Evolutionary conservation across 2,888 invertebrate genomes (phyloP).

Genomic region (Noctua janthina): DNA sequence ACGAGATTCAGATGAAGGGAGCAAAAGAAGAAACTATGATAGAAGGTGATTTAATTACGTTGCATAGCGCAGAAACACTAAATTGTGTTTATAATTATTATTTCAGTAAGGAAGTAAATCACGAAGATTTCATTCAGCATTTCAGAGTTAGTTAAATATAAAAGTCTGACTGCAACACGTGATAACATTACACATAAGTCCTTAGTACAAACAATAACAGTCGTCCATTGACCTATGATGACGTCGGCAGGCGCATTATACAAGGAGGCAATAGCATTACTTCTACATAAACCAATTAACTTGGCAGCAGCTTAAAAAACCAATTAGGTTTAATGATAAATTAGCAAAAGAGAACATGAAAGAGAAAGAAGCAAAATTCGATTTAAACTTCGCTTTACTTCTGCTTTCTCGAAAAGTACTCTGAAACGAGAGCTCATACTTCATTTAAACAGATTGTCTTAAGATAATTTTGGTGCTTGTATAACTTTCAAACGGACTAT

Average conservation of each 20-base stretch:
- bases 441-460: neutral
- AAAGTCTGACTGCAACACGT: neutral
- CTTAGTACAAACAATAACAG: slow-evolving; percentile 10
- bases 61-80: no score
- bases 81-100: no score
- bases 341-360: neutral
- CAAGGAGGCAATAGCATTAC: slow-evolving; percentile 13
- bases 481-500: slow-evolving; percentile 25
- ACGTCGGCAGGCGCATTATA: slow-evolving; percentile 15
- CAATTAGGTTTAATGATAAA: neutral
- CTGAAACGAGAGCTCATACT: neutral
- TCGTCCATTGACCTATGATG: slow-evolving; percentile 38
- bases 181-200: neutral
- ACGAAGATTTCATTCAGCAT: no score
- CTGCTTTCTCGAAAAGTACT: neutral
- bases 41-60: no score
- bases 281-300: slow-evolving; percentile 29
- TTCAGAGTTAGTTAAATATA: neutral
- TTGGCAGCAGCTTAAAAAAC: slow-evolving; percentile 9
- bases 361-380: neutral
- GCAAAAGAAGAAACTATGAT: neutral
- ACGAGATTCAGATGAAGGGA: neutral
- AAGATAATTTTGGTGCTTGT: slow-evolving; percentile 12
- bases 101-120: no score
- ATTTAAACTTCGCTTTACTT: neutral